Evolutionary conservation across 2,888 invertebrate genomes (phyloP), one percentile per base, ranked within the genome.

Genomic region (Homarus gammarus): DNA sequence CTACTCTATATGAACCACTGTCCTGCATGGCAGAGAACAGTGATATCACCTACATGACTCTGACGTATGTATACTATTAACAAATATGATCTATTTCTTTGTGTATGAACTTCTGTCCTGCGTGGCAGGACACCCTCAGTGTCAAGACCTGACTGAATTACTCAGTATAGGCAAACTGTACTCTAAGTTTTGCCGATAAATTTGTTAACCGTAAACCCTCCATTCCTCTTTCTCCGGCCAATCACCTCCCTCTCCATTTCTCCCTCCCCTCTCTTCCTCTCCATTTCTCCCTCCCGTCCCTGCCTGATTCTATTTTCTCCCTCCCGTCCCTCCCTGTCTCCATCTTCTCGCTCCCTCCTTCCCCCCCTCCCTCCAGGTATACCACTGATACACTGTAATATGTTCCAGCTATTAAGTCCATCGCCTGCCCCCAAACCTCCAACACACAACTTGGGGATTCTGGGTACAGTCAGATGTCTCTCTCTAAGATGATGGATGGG

Each of bases 161-260:
- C n/a, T n/a, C n/a, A n/a, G n/a, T n/a, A n/a, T n/a, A n/a, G n/a
- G n/a, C n/a, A n/a, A n/a, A n/a, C n/a, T n/a, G n/a, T n/a, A n/a
- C n/a, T n/a, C n/a, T n/a, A n/a, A n/a, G n/a, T n/a, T n/a, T n/a
- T n/a, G n/a, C n/a, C n/a, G n/a, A n/a, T n/a, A n/a, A n/a, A n/a
- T n/a, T n/a, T n/a, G n/a, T n/a, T n/a, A n/a, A n/a, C n/a, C n/a
- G n/a, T n/a, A n/a, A n/a, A n/a, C n/a, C n/a, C n/a, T n/a, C n/a
- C n/a, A n/a, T n/a, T n/a, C n/a, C n/a, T n/a, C n/a, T n/a, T n/a
- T n/a, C n/a, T n/a, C n/a, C n/a, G n/a, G n/a, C n/a, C n/a, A n/a
- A n/a, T n/a, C n/a, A n/a, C 49, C 77, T 44, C 77, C 31, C 77
- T 44, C 77, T 51, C 51, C 33, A 27, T 44, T 49, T 78, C 73